Evolutionary conservation across 2,888 invertebrate species (phyloP).

Genomic region (Pseudanteris insignis): DNA sequence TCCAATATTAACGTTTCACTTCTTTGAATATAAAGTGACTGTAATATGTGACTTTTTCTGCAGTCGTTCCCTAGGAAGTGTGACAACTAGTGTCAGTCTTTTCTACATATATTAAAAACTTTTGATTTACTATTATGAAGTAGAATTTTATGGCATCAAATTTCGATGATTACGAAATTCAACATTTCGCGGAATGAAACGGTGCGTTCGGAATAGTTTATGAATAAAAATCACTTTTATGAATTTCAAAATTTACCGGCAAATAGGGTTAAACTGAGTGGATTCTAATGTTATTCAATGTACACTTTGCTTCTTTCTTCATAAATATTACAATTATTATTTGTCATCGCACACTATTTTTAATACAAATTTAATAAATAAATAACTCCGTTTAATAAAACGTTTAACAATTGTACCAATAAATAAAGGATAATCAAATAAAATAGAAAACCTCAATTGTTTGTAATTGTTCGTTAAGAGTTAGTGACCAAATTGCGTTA

Average conservation of each 20-base stretch:
- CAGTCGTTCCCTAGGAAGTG: slow-evolving; percentile 33
- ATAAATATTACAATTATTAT: not conserved
- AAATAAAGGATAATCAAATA: too few relatives aligned
- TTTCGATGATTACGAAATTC: slow-evolving; percentile 43
- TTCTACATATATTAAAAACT: slow-evolving; percentile 42
- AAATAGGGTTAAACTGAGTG: slow-evolving; percentile 3
- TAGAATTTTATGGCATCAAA: slow-evolving; percentile 43
- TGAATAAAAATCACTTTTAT: slow-evolving; percentile 19
- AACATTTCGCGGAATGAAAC: slow-evolving; percentile 13
- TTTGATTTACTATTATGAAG: slow-evolving; percentile 44
- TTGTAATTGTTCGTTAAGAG: too few relatives aligned
- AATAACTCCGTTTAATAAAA: too few relatives aligned
- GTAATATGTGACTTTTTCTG: slow-evolving; percentile 41
- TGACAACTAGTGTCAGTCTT: slow-evolving; percentile 42
- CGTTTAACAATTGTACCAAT: too few relatives aligned
- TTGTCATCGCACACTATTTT: not conserved
- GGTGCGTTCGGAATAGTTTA: slow-evolving; percentile 24
- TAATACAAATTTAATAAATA: not conserved
- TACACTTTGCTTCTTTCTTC: not conserved
- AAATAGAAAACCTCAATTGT: too few relatives aligned
- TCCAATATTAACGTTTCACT: slow-evolving; percentile 33
- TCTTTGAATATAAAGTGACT: slow-evolving; percentile 43
- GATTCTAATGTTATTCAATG: too few relatives aligned
- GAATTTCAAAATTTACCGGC: slow-evolving; percentile 6
- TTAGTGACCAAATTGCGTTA: too few relatives aligned